Percentiles rank a stretch among this genome's conserved stretches.
Evolutionary conservation across 1,140 invertebrate species (phyloP).

Genomic region (Drosophila sp.): DNA sequence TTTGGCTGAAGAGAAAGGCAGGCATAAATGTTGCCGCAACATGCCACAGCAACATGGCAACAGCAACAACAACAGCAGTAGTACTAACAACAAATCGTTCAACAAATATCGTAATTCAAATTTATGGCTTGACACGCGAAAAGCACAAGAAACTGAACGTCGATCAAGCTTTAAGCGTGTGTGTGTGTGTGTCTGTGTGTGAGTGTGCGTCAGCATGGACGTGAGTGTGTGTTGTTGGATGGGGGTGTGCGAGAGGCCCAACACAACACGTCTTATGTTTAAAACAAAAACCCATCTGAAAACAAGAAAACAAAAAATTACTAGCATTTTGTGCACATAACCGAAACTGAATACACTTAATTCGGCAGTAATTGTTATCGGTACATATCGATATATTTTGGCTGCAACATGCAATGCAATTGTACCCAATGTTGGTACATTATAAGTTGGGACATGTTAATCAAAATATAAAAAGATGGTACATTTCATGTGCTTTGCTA

Average conservation of each 20-base stretch:
- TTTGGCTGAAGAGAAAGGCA: slow-evolving; percentile 36
- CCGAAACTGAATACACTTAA: slow-evolving; percentile 12
- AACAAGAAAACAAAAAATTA: slow-evolving; percentile 17
- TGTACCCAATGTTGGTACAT: no score
- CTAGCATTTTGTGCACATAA: neutral
- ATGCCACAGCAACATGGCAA: slow-evolving; percentile 38
- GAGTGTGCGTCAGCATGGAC: neutral
- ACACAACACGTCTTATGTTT: slow-evolving; percentile 37
- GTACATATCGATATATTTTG: neutral
- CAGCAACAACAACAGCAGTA: slow-evolving; percentile 14
- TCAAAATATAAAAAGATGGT: no score
- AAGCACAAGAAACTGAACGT: slow-evolving; percentile 37
- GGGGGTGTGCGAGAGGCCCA: slow-evolving; percentile 6
- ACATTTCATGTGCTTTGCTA: neutral
- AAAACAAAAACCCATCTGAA: slow-evolving; percentile 48
- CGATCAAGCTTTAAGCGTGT: slow-evolving; percentile 49
- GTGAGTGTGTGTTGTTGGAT: neutral
- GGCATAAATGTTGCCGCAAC: slow-evolving; percentile 48
- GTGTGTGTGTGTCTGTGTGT: slow-evolving; percentile 1
- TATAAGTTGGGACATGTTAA: no score
- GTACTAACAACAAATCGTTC: slow-evolving; percentile 1
- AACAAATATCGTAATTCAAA: slow-evolving; percentile 56
- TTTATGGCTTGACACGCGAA: slow-evolving; percentile 56
- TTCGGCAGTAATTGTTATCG: neutral
- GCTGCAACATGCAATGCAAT: neutral